Evolutionary conservation across 30 jellyfish, hydroid and myxozoan species (phyloP), one percentile per base, ranked within the genome.

Genomic region (Cassiopea andromeda): DNA sequence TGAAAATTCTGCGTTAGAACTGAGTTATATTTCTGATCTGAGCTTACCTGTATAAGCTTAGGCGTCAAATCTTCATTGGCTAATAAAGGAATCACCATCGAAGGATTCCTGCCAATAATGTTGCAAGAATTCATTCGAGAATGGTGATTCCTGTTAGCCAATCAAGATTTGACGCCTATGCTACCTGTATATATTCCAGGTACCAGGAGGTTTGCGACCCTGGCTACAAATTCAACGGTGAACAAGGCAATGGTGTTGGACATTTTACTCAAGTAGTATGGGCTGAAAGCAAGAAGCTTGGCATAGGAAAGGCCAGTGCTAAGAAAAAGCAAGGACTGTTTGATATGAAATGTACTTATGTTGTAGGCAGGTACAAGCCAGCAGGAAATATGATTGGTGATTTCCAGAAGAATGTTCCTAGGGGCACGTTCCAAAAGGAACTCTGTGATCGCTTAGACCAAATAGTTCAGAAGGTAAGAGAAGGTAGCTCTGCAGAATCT

Each of bases 241-340:
- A 17, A 13, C 80, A 69, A 59, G 80, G 89, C 5, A 87, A 69
- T 50, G 90, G 94, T 44, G 92, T 93, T 18, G 98, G 98, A 38
- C 98, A 94, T 61, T 94, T 94, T 73, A 90, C 97, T 7, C 98
- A 94, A 77, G 94, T 94, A 7, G 97, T 94, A 10, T 94, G 98
- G 98, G 90, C 92, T 1, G 89, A 85, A 59, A 85, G 94, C 74
- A 80, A 80, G 17, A 73, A 79, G 69, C 95, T 94, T 45, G 98
- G 98, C 44, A 76, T 94, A 1, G 98, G 98, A 45, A 83, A 58
- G 47, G 98, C 98, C 58, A 90, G 71, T 15, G 85, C 89, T 6
- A 83, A 90, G 78, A 76, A 87, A 66, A 79, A 80, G n/a, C 87
- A 87, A 57, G 94, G 94, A 8, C 66, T 80, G 85, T 87, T 77